Base-by-base conservation (phyloP, 2,797 vertebrate genomes). In the Holocentrus rufus region DNA sequence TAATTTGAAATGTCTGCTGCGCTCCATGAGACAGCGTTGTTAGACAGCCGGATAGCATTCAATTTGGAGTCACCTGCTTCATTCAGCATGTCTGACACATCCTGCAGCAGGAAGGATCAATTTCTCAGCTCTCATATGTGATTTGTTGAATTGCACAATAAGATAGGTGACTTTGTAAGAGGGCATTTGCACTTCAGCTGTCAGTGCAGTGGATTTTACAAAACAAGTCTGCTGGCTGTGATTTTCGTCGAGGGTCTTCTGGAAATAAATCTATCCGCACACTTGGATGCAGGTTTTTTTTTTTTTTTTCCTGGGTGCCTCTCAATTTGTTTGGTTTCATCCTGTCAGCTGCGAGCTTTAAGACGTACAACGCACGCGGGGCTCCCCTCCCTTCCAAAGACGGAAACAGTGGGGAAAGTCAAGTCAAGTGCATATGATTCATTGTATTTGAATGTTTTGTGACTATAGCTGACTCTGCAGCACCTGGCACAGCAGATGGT, bases 121-220 rank as follows among this genome's bases (percentile, higher is more conserved):
- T 57, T 68, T 9, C 6, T 66, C 23, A 47, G 44, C 44, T 23
- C 47, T 65, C 57, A 54, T 18, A 22, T 42, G 20, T 22, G 34
- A 60, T 52, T 61, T 75, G 22, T 22, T 47, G 18, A 8, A 39
- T 10, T 34, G 36, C 30, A n/a, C 22, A 60, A 71, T 31, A 55
- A 49, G 49, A 60, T 10, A 11, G 22, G 27, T 47, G 7, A 74
- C 53, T 75, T 72, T 65, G 25, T 27, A 47, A 77, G 60, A 70
- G 22, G 22, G 7, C 17, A 30, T 14, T 52, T 25, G 1, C 27
- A 31, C 11, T 72, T 55, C 20, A 68, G 62, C 56, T 31, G 3
- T 49, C 36, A 53, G 49, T 42, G 70, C 73, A 74, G 50, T 30
- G n/a, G 50, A 67, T 69, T 80, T 69, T 31, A 67, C 53, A 63